Evolutionary conservation across 1,140 invertebrate species (phyloP).

Genomic region (Eumeta japonica): DNA sequence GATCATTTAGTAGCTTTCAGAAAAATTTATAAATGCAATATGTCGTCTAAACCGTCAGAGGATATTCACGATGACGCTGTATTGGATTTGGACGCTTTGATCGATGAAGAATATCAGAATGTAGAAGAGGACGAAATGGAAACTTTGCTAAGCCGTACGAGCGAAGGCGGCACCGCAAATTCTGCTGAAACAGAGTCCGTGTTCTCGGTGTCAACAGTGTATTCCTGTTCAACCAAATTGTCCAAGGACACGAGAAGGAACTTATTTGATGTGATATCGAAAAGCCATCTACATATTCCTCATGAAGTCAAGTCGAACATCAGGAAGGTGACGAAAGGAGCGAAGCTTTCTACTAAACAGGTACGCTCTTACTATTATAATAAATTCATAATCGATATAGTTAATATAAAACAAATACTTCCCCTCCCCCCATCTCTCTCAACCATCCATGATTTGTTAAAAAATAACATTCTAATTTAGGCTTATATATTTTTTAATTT

Average conservation of each 20-base stretch:
- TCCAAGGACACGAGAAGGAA: constrained; percentile 38
- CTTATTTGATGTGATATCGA: constrained; percentile 48
- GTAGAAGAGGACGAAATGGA: constrained; percentile 45
- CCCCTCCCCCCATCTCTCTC: no score
- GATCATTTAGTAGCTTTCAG: constrained; percentile 55
- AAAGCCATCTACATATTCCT: constrained; percentile 44
- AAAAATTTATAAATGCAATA: constrained; percentile 46
- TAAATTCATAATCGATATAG: no score
- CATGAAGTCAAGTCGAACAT: constrained; percentile 50
- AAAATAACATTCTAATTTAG: no score
- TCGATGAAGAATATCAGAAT: constrained; percentile 50
- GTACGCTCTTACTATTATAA: constrained; percentile 15
- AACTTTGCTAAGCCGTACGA: constrained; percentile 12
- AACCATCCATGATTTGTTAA: no score
- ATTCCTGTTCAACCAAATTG: constrained; percentile 33
- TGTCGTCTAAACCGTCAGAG: constrained; percentile 26
- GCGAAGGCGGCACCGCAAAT: constrained; percentile 33
- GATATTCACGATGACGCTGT: constrained; percentile 36
- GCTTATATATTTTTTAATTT: no score
- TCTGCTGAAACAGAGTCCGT: constrained; percentile 43
- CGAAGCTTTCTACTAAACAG: constrained; percentile 52
- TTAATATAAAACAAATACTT: no score
- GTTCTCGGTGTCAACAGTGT: constrained; percentile 43
- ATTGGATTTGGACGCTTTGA: constrained; percentile 40
- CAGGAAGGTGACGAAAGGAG: constrained; percentile 49